Base-by-base conservation (phyloP, 1,140 invertebrate species). In the Drusus annulatus region DNA sequence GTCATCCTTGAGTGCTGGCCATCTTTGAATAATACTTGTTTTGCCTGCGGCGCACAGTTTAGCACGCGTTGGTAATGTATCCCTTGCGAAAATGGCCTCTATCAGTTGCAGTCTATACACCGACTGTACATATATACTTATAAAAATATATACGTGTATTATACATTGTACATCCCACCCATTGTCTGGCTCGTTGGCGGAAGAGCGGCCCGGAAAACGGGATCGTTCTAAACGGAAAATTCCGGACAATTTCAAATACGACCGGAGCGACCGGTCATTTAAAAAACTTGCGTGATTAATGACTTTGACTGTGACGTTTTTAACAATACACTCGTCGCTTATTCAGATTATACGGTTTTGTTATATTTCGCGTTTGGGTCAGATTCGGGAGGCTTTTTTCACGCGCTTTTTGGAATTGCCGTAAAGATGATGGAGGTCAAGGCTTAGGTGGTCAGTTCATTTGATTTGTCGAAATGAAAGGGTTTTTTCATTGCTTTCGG, bases 181-280 rank as follows among this genome's bases (percentile, higher is more conserved):
- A 51, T 71, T 71, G 68, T 71, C 68, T 25, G 45, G 10, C 68
- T 50, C 45, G 68, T 71, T 13, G 21, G 25, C 68, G 68, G 68
- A 71, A 69, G 36, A 52, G 19, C 68, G 21, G 10, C 19, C 68
- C 68, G 68, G 68, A 71, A 71, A 71, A 71, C 68, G 36, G 68
- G 50, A 50, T 71, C 68, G 68, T 71, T 71, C 45, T 71, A 71
- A 71, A 71, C 68, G 68, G 68, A 71, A 71, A 71, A 71, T 71
- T 71, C 68, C 68, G 68, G 68, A 50, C 68, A 50, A 71, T 71
- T 71, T 71, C 50, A 51, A 71, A 71, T 71, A 71, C 68, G 68
- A 71, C 68, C 68, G 68, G 68, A 54, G 54, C 68, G 68, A 71
- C 68, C 68, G 68, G 68, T 71, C 68, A 51, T 71, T 71, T 71